Evolutionary conservation across 2,888 invertebrate genomes (phyloP), one percentile per base, ranked within the genome.

Genomic region (Apotomis betuletana): DNA sequence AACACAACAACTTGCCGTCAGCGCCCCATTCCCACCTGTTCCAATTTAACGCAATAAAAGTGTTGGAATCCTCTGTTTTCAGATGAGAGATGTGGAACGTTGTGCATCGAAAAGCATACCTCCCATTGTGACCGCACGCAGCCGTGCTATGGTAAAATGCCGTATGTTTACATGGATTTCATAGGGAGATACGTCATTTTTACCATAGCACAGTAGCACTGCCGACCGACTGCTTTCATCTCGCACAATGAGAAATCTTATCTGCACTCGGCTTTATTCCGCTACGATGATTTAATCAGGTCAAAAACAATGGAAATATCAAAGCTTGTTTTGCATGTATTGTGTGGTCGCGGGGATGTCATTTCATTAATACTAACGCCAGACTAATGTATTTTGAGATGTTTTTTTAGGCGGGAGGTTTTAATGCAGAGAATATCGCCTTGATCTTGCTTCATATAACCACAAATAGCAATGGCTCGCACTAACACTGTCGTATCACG

Each of bases 21-120:
- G 83, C 81, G 83, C 79, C 69, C 78, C 80, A 83, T 86, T 85
- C 79, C 82, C 85, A 86, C 86, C 87, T 87, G 87, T 84, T 89
- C 87, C 87, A 89, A 89, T 92, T 91, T 87, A 86, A 83, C 83
- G 84, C 80, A 90, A 89, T 90, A 88, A 90, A 89, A 90, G 87
- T 89, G 87, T 86, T 85, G 86, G 83, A 80, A 80, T 83, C 85
- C 81, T 85, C 88, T 91, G 90, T 90, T 90, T 90, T 87, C 83
- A 85, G 84, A 87, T 87, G 85, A 86, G 83, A 86, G 86, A 87
- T 87, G 87, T 85, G 87, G 84, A 83, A 84, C 82, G 89, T 90
- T 90, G 89, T 90, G 87, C 87, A 90, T 85, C 81, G 83, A 79
- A 80, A 75, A 81, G 83, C 84, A 82, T 80, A 73, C 77, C 77